Base-by-base conservation (phyloP, 1,140 invertebrate genomes). In the Megalopta genalis region DNA sequence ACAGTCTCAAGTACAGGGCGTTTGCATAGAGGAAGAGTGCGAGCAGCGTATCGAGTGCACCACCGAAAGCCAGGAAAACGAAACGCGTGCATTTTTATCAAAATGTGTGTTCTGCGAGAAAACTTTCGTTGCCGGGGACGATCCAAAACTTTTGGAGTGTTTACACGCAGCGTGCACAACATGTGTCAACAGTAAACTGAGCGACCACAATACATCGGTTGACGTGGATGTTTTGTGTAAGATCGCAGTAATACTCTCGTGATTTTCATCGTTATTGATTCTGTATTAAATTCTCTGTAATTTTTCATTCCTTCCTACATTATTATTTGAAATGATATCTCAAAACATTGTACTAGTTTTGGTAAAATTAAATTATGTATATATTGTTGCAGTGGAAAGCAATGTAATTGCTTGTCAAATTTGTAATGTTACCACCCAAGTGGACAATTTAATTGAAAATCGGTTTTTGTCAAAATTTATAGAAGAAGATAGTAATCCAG, bases 141-240 rank as follows among this genome's bases (percentile, higher is more conserved):
- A 94, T 59, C 96, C 97, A 1, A 97, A 97, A 91, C 93, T 98
- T 39, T 92, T 98, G 74, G 96, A 97, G 90, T 98, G 97, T 90
- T 94, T 98, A 70, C 97, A 98, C 91, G 96, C 97, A 49, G 95
- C 96, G 62, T 98, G 97, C 90, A 94, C 95, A 46, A 93, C 94
- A 73, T 98, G 97, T 93, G 92, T 97, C 76, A 95, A 94, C 80
- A 94, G 94, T 64, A 96, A 96, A 90, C 92, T 97, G n/a, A 94
- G 92, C 54, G 95, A 96, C 69, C 88, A 93, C 76, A 94, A 93
- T 86, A 93, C 93, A 64, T 93, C 94, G 0, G 90, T 90, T 0
- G 92, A 93, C 69, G 75, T 86, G 9, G 91, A 92, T 42, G 82
- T 91, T 66, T 64, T 90, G 18, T 83, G 91, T 91, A 78, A 89